These are phyloP conservation scores for Netelia melanura DNA, from an alignment of 2,888 invertebrate species.

Conservation along the genomic window DNA sequence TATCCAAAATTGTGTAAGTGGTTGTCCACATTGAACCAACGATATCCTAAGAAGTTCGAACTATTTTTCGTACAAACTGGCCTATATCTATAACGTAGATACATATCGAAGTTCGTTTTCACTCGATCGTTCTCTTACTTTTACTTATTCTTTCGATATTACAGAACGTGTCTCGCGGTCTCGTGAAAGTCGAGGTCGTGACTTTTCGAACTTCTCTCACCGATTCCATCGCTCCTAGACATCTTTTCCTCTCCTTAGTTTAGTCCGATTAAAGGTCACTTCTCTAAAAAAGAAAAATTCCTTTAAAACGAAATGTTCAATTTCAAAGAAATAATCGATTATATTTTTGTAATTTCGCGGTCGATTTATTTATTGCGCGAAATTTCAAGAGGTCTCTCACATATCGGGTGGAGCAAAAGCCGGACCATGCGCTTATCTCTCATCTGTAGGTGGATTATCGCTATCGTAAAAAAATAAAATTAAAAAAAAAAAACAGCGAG, in stretches of 20 bases:
- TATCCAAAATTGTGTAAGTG: too few species aligned
- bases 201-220: constrained; percentile 18
- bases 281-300: neutral
- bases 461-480: neutral
- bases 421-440: neutral
- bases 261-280: neutral
- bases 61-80: too few species aligned
- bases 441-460: neutral
- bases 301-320: neutral
- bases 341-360: neutral
- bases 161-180: neutral
- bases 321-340: neutral
- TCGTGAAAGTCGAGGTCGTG: constrained; percentile 48
- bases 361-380: neutral
- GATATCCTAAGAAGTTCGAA: too few species aligned
- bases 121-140: constrained; percentile 3
- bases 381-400: neutral
- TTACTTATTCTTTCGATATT: neutral
- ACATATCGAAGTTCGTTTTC: too few species aligned
- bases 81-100: too few species aligned
- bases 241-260: neutral
- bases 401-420: neutral
- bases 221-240: neutral
- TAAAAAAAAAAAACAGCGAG: neutral
- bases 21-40: too few species aligned